These are phyloP conservation scores for Papilio glaucus DNA, from an alignment of 1,140 invertebrate genomes.

Conservation along the genomic window DNA sequence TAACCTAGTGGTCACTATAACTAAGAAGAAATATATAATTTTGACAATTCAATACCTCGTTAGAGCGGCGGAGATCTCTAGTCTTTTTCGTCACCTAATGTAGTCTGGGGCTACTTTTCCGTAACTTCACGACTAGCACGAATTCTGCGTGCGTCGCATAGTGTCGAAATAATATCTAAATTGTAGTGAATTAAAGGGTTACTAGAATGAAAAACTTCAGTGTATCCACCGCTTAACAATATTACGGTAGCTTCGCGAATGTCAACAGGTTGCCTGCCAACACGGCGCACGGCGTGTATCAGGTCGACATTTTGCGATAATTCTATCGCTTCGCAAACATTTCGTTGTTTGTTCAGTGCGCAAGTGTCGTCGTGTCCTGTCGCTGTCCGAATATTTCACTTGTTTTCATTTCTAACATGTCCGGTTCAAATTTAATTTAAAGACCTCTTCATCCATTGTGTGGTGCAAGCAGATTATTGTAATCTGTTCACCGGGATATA, in stretches of 20 bases:
- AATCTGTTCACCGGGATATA: not conserved
- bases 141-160: too few relatives aligned
- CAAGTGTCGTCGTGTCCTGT: constrained; percentile 6
- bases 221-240: not conserved
- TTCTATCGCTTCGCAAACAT: constrained; percentile 25
- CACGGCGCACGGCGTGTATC: constrained; percentile 23
- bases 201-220: not conserved
- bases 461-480: too few relatives aligned
- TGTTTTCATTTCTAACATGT: not conserved
- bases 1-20: too few relatives aligned
- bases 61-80: too few relatives aligned
- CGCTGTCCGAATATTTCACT: not conserved
- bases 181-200: too few relatives aligned
- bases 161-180: too few relatives aligned
- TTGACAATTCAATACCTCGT: too few relatives aligned
- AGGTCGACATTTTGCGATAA: constrained; percentile 11
- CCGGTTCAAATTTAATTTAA: not conserved
- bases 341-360: not conserved
- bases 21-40: too few relatives aligned
- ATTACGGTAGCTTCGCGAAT: constrained; percentile 33
- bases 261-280: constrained; percentile 30
- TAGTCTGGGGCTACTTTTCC: too few relatives aligned
- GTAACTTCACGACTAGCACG: too few relatives aligned
- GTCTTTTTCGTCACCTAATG: too few relatives aligned
- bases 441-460: too few relatives aligned